Evolutionary conservation across 2,113 vertebrate genomes (phyloP), one percentile per base, ranked within the genome.

Genomic region (Himantopus leucocephalus): DNA sequence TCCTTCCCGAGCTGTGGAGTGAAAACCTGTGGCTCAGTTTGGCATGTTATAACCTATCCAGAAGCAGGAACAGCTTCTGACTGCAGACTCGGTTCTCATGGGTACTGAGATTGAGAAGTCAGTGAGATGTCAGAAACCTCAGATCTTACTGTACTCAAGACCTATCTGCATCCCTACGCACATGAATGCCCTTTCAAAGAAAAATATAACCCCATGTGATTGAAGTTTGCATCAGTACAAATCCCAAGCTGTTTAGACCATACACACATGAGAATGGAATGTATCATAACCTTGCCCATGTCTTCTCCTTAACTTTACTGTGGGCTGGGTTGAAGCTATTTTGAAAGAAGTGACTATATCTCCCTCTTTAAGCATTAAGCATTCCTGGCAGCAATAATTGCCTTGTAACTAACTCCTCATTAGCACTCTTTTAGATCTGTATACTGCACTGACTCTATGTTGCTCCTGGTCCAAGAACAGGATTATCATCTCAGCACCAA

Each of bases 21-120:
- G 88, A 94, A 89, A 94, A 93, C 56, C 68, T 39, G 56, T 67
- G 79, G 88, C 91, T 91, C 8, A 1, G 41, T 56, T 78, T 77
- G 88, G 76, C 96, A 14, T 92, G 96, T 95, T 91, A 34, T 26
- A 96, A 97, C 94, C 68, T 83, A 95, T 95, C 91, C 88, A 74
- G 48, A 17, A 95, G 76, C 60, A 64, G 6, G 1, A 84, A 84
- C 26, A 53, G 55, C 75, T 91, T 55, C 90, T 77, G 72, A 63
- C 59, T 77, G 75, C 79, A 77, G 48, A 16, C 63, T 79, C 1
- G 0, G 37, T 83, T 95, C 85, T 96, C 90, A 43, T 76, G 88
- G 63, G 47, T 81, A 35, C 52, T 11, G 59, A 80, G 55, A 62
- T 18, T 66, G 50, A 63, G 75, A 74, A 77, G 48, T 60, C 58